phyloP scores from a whole-genome alignment of 2,888 invertebrate species.

The Plebejus anna region DNA sequence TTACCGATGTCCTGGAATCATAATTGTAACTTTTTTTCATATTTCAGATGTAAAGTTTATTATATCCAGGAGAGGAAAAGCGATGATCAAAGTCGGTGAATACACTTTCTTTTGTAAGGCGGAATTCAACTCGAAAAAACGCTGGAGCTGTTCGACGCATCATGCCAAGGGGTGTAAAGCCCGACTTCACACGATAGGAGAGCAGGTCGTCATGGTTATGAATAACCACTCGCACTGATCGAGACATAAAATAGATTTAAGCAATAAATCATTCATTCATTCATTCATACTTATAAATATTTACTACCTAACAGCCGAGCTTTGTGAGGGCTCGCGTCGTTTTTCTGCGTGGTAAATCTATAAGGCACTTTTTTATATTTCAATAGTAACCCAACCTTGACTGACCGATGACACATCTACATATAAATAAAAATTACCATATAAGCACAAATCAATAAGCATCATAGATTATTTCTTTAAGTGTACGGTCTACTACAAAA shows the following conservation, averaged over 20 bases:
- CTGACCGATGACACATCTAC: too few relatives aligned
- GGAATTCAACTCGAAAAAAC: not conserved
- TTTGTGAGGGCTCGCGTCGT: too few relatives aligned
- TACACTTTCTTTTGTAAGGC: not conserved
- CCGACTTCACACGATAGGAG: not conserved
- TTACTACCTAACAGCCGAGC: too few relatives aligned
- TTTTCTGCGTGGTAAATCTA: too few relatives aligned
- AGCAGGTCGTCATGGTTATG: not conserved
- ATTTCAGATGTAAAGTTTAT: conserved; percentile 3
- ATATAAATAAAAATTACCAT: too few relatives aligned
- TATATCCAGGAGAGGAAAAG: not conserved
- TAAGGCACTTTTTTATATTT: too few relatives aligned
- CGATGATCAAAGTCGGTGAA: not conserved
- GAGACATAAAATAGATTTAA: not conserved
- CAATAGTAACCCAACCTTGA: too few relatives aligned
- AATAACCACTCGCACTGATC: conserved; percentile 5
- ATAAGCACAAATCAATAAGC: too few relatives aligned
- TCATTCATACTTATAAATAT: too few relatives aligned
- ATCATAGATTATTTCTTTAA: too few relatives aligned
- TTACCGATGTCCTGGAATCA: not conserved
- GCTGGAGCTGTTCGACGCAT: conserved; percentile 21
- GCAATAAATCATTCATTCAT: too few relatives aligned
- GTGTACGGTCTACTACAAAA: too few relatives aligned
- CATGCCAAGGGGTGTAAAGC: conserved; percentile 16
- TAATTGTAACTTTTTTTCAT: not conserved